Percentiles rank a stretch among this genome's conserved stretches.
Evolutionary conservation across 92 coral and sea anemone species (phyloP).

Genomic region (Heteractis magnifica): DNA sequence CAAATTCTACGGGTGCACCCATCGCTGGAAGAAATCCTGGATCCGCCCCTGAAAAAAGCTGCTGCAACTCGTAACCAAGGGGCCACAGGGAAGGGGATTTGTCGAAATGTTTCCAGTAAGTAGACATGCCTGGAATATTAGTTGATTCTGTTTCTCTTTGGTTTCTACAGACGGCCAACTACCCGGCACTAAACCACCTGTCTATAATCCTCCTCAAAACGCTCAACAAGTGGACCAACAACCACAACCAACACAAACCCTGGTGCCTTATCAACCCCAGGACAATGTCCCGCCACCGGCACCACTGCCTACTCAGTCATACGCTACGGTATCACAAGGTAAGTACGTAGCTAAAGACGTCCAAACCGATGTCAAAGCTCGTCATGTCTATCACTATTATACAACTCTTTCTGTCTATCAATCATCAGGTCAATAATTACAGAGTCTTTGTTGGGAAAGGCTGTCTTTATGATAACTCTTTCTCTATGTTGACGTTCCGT

Average conservation of each 20-base stretch:
- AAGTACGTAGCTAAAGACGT: neutral
- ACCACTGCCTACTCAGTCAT: slow-evolving; percentile 24
- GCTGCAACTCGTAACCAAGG: too few species aligned
- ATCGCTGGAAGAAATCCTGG: too few species aligned
- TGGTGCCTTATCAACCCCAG: slow-evolving; percentile 21
- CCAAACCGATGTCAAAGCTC: too few species aligned
- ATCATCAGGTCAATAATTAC: too few species aligned
- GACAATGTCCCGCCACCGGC: slow-evolving; percentile 29
- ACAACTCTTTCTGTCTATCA: too few species aligned
- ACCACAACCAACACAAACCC: slow-evolving; percentile 23
- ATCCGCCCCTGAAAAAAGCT: too few species aligned
- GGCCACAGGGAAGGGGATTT: neutral
- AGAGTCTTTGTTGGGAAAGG: too few species aligned
- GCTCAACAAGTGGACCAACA: neutral
- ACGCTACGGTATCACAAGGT: slow-evolving; percentile 1
- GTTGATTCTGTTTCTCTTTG: neutral
- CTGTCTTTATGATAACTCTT: too few species aligned
- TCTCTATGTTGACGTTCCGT: neutral
- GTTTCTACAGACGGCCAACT: slow-evolving; percentile 48
- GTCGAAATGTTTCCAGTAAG: neutral
- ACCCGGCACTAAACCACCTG: slow-evolving; percentile 21
- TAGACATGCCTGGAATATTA: neutral
- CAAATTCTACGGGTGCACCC: too few species aligned
- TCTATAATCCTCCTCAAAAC: neutral
- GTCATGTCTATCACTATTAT: neutral